A percentile compares a stretch with the other conserved stretches of the same genome.
Evolutionary conservation across 1,140 invertebrate genomes (phyloP).

Genomic region (Frieseomelitta varia): DNA sequence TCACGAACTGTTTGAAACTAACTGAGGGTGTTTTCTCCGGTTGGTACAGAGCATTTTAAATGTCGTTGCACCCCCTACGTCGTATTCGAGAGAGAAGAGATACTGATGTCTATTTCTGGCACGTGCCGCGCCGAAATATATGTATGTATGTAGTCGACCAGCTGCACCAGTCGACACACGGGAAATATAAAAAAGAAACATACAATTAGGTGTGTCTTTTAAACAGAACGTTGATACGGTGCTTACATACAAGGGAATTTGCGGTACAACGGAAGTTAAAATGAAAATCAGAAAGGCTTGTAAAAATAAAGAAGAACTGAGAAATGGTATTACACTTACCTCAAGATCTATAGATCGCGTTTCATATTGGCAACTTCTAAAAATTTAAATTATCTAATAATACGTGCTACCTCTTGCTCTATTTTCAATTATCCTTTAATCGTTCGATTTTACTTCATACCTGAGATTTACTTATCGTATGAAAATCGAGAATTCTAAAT

Average conservation of each 20-base stretch:
- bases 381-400: too few species aligned
- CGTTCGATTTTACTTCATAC: too few species aligned
- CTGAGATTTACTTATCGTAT: too few species aligned
- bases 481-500: too few species aligned
- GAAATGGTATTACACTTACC: too few species aligned
- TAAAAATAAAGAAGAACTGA: too few species aligned
- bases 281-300: not conserved
- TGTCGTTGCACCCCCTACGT: constrained; percentile 75
- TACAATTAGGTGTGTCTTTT: not conserved
- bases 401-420: too few species aligned
- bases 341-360: not conserved
- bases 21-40: constrained; percentile 44
- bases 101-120: constrained; percentile 74
- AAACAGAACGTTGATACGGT: not conserved
- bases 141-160: not conserved
- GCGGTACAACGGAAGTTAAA: not conserved
- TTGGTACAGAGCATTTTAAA: constrained; percentile 39
- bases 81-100: constrained; percentile 60
- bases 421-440: too few species aligned
- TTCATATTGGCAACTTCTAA: too few species aligned
- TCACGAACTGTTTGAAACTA: constrained; percentile 33
- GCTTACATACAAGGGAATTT: too few species aligned
- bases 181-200: constrained; percentile 11
- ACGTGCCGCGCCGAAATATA: constrained; percentile 52
- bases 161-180: constrained; percentile 13